Conservation (phyloP, 2,113 vertebrate species). For the Thamnaconus septentrionalis region DNA sequence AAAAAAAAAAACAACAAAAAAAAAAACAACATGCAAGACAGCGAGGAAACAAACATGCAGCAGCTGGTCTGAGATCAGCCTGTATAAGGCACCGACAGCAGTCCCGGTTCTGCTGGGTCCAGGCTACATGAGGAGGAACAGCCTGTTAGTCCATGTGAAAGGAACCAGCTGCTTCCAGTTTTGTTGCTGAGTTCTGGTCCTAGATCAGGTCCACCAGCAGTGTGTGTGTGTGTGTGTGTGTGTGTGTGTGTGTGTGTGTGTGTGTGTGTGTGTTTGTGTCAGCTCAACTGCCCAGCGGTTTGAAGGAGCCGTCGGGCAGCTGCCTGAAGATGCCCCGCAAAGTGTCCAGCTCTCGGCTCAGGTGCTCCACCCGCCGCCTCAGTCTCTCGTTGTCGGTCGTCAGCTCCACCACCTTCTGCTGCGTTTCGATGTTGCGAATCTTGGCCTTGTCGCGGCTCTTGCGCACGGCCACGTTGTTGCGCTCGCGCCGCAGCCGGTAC, state of each 20-base stretch:
- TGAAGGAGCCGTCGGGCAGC: slow-evolving; percentile 92
- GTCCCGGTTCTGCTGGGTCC: too few relatives aligned
- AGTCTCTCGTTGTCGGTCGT: slow-evolving; percentile 92
- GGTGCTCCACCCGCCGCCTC: slow-evolving; percentile 92
- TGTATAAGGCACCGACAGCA: too few relatives aligned
- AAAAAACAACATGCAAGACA: too few relatives aligned
- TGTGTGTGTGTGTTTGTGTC: slow-evolving; percentile 23
- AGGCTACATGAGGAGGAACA: too few relatives aligned
- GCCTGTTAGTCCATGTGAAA: too few relatives aligned
- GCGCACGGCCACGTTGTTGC: slow-evolving; percentile 97
- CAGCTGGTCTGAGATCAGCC: too few relatives aligned
- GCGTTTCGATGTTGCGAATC: slow-evolving; percentile 94
- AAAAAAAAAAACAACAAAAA: too few relatives aligned
- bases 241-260: slow-evolving; percentile 10
- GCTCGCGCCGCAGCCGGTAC: slow-evolving; percentile 93
- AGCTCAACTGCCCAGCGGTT: slow-evolving; percentile 88
- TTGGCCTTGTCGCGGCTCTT: slow-evolving; percentile 98
- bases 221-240: slow-evolving; percentile 30
- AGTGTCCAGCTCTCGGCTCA: slow-evolving; percentile 93
- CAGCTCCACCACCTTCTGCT: slow-evolving; percentile 95
- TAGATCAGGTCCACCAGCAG: slow-evolving; percentile 27
- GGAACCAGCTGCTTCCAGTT: too few relatives aligned
- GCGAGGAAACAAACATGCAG: too few relatives aligned
- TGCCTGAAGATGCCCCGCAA: slow-evolving; percentile 96
- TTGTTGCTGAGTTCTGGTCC: background rate